These are phyloP conservation scores for Drosophila hydei DNA, from an alignment of 1,140 invertebrate genomes.

Conservation along the genomic window DNA sequence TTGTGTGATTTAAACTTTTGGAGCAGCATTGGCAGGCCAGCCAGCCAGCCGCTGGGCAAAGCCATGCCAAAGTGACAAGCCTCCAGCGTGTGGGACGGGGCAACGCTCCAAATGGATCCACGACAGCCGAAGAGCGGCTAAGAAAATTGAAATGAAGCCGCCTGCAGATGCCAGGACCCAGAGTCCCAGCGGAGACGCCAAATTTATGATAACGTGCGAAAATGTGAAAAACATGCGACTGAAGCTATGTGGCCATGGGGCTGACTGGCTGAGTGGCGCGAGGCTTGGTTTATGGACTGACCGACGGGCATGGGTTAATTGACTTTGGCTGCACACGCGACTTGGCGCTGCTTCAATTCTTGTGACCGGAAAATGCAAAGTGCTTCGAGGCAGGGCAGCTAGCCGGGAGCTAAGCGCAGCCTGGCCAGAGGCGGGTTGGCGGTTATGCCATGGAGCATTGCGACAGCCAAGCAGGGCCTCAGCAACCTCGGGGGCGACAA, in stretches of 20 bases:
- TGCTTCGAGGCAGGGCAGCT: constrained; percentile 7
- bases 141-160: constrained; percentile 76
- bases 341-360: constrained; percentile 49
- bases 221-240: constrained; percentile 42
- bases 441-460: constrained; percentile 1
- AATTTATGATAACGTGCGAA: constrained; percentile 66
- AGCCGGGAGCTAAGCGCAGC: background rate
- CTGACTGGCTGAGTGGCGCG: background rate
- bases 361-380: constrained; percentile 46
- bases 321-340: constrained; percentile 53
- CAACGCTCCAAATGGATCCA: constrained; percentile 22
- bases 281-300: constrained; percentile 1
- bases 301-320: constrained; percentile 55
- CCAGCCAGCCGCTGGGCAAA: background rate
- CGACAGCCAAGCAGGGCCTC: constrained; percentile 17
- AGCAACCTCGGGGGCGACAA: constrained; percentile 48
- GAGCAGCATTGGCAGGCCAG: constrained; percentile 27
- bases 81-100: constrained; percentile 11
- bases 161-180: background rate
- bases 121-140: constrained; percentile 34
- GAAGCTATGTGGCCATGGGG: background rate
- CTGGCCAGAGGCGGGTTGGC: background rate
- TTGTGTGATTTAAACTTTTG: constrained; percentile 83
- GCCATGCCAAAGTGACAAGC: constrained; percentile 61
- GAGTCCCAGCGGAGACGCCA: constrained; percentile 40